Percentiles rank a stretch among this genome's conserved stretches.
Evolutionary conservation across 2,888 invertebrate species (phyloP).

Genomic region (Zygogramma bicolorata): DNA sequence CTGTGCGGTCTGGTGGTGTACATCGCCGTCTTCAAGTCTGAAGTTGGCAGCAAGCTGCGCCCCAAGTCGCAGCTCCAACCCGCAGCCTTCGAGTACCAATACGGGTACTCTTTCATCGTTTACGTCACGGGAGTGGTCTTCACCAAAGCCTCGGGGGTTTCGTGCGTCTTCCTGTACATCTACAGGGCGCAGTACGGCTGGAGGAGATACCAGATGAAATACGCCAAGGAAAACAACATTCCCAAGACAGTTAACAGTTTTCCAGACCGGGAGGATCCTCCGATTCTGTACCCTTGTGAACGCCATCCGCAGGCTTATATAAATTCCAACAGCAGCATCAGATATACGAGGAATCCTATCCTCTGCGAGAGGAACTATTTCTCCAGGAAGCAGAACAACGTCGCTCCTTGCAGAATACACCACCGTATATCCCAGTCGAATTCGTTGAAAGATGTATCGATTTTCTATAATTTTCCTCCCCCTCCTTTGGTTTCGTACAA

Average conservation of each 20-base stretch:
- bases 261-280: slow-evolving; percentile 23
- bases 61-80: slow-evolving; percentile 83
- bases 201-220: slow-evolving; percentile 63
- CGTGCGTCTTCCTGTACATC: slow-evolving; percentile 89
- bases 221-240: background rate
- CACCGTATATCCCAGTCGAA: slow-evolving; percentile 68
- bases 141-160: slow-evolving; percentile 87
- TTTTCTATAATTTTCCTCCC: slow-evolving; percentile 74
- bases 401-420: slow-evolving; percentile 72
- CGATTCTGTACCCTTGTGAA: slow-evolving; percentile 65
- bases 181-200: slow-evolving; percentile 71
- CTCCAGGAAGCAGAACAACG: slow-evolving; percentile 70
- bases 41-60: slow-evolving; percentile 88
- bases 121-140: slow-evolving; percentile 88
- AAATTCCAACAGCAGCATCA: slow-evolving; percentile 64
- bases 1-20: slow-evolving; percentile 92
- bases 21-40: slow-evolving; percentile 92
- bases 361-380: slow-evolving; percentile 73
- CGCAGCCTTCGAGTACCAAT: slow-evolving; percentile 85
- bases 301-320: slow-evolving; percentile 67
- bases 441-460: slow-evolving; percentile 72
- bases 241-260: background rate
- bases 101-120: slow-evolving; percentile 89
- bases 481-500: slow-evolving; percentile 76
- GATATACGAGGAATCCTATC: slow-evolving; percentile 55